Percentiles rank a stretch among this genome's conserved stretches.
Evolutionary conservation across 2,797 vertebrate species (phyloP).

Genomic region (Carapus acus): DNA sequence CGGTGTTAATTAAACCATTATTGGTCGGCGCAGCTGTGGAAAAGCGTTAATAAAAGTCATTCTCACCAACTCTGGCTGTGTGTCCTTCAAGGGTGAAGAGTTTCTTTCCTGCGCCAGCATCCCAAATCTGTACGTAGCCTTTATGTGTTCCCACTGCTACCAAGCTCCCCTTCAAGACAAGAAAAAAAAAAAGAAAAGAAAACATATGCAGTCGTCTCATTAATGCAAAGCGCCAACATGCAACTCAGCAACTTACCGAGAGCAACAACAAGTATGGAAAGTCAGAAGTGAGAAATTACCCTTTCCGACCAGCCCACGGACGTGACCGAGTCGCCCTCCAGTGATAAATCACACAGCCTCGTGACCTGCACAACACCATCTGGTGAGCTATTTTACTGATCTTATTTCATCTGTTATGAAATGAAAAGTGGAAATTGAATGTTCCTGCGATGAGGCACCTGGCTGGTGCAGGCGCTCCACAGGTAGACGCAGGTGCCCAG

Average conservation of each 20-base stretch:
- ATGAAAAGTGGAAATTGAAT: not conserved
- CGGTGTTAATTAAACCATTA: too few species aligned
- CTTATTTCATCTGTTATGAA: too few species aligned
- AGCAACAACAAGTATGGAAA: not conserved
- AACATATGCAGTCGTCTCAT: constrained; percentile 6
- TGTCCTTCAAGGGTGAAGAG: constrained; percentile 88
- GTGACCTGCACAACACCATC: constrained; percentile 74
- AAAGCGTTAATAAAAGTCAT: not conserved
- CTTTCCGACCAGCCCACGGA: constrained; percentile 93
- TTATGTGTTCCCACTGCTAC: constrained; percentile 75
- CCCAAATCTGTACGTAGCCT: constrained; percentile 83
- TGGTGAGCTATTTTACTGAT: too few species aligned
- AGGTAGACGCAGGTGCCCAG: constrained; percentile 92
- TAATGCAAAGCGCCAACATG: not conserved
- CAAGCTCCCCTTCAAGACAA: constrained; percentile 72
- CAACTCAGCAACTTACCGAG: not conserved
- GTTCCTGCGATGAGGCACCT: too few species aligned
- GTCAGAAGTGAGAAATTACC: constrained; percentile 65
- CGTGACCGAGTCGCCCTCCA: constrained; percentile 91
- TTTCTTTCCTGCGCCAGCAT: constrained; percentile 89
- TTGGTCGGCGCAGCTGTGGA: too few species aligned
- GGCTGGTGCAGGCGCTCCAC: constrained; percentile 94
- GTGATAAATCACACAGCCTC: constrained; percentile 86
- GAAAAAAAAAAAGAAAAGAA: too few species aligned
- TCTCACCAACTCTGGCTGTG: constrained; percentile 84